Percentiles rank a stretch among this genome's conserved stretches.
Evolutionary conservation across 2,888 invertebrate species (phyloP).

Genomic region (Petrolisthes cinctipes): DNA sequence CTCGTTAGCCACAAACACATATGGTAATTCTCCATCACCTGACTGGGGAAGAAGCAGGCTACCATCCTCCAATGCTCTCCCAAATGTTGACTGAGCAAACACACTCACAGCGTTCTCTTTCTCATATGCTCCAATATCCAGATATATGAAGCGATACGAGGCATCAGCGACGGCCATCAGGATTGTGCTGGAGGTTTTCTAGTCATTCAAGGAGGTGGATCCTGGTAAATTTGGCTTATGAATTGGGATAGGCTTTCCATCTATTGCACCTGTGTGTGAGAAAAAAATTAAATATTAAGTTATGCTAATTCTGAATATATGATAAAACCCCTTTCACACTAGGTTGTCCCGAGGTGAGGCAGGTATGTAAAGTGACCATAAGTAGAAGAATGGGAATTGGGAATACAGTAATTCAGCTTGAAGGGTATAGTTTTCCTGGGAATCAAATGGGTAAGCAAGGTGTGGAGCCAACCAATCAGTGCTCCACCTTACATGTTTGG

Average conservation of each 20-base stretch:
- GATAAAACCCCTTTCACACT: too few species aligned
- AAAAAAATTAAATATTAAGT: too few species aligned
- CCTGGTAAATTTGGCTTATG: background rate
- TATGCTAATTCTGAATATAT: too few species aligned
- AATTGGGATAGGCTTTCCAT: background rate
- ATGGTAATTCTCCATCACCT: background rate
- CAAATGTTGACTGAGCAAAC: slow-evolving; percentile 7
- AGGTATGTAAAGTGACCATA: too few species aligned
- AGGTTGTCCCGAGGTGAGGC: too few species aligned
- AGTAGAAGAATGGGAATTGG: too few species aligned
- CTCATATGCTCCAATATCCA: background rate
- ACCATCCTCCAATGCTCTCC: background rate
- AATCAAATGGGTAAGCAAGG: too few species aligned
- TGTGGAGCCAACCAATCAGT: too few species aligned
- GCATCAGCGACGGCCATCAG: background rate
- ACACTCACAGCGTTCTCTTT: background rate
- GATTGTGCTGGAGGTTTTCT: background rate
- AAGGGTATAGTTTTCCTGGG: too few species aligned
- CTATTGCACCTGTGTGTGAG: slow-evolving; percentile 10
- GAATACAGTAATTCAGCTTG: too few species aligned
- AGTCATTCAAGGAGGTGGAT: background rate
- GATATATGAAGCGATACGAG: background rate
- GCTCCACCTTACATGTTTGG: too few species aligned
- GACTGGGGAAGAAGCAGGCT: background rate
- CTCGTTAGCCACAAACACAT: background rate